Percentiles rank a stretch among this genome's conserved stretches.
These are phyloP conservation scores for Phaenicophaeus curvirostris DNA, from an alignment of 2,797 vertebrate species.

Conservation along the genomic window DNA sequence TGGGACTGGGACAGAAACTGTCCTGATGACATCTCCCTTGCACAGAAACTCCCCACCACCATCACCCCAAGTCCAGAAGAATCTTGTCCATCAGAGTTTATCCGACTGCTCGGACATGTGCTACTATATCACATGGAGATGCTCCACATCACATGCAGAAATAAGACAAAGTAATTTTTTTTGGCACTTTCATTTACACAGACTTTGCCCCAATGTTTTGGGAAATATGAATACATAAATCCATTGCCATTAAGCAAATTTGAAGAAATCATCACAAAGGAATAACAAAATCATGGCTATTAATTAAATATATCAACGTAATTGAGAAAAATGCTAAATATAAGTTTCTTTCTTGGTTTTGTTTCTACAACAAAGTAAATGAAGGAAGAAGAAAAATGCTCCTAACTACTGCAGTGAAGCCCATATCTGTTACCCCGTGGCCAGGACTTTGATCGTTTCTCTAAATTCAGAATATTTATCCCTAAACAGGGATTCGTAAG, in stretches of 20 bases:
- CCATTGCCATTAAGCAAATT: background rate
- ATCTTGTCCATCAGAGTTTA: background rate
- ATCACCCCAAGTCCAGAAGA: background rate
- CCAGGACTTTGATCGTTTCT: background rate
- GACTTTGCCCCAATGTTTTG: background rate
- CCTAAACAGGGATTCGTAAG: background rate
- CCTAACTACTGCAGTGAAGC: background rate
- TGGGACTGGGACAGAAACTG: background rate
- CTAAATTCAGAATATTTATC: background rate
- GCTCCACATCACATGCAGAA: rapidly evolving
- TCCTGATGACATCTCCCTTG: background rate
- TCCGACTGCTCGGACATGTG: background rate
- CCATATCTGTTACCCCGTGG: background rate
- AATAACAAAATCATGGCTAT: background rate
- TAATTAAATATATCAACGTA: background rate
- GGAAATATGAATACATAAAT: background rate
- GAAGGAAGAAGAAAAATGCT: background rate
- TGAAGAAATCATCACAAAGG: background rate
- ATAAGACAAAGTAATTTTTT: background rate
- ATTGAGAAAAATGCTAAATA: background rate
- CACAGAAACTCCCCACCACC: background rate
- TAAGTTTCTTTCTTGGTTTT: background rate
- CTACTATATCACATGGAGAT: background rate
- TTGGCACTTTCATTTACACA: background rate
- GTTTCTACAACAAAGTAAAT: background rate